Evolutionary conservation across 2,797 vertebrate species (phyloP).

Genomic region (Tympanoctomys barrerae): DNA sequence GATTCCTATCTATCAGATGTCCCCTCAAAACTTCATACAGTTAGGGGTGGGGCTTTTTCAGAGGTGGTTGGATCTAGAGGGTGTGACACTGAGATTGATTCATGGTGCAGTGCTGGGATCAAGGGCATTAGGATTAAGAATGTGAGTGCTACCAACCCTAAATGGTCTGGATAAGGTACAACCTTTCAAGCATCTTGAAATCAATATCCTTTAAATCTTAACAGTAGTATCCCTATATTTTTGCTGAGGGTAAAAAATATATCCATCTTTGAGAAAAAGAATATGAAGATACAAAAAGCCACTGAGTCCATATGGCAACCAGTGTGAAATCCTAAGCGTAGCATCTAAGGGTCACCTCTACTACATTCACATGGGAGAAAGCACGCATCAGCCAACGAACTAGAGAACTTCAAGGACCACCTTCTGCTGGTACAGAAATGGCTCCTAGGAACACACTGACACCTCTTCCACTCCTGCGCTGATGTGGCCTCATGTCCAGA

Average conservation of each 20-base stretch:
- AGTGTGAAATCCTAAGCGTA: not conserved
- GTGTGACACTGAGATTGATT: not conserved
- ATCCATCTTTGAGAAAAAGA: not conserved
- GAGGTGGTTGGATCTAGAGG: not conserved
- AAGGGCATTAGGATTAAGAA: not conserved
- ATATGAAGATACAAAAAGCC: not conserved
- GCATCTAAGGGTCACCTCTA: not conserved
- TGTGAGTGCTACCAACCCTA: not conserved
- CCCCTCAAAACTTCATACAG: not conserved
- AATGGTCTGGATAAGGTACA: not conserved
- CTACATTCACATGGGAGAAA: not conserved
- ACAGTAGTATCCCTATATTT: not conserved
- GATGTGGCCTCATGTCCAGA: not conserved
- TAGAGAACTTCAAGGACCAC: not conserved
- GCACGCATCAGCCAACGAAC: not conserved
- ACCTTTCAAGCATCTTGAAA: conserved; percentile 26
- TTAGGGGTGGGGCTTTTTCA: not conserved
- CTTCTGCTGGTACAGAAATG: not conserved
- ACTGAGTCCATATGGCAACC: not conserved
- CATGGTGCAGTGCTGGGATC: not conserved
- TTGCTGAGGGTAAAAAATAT: conserved; percentile 14
- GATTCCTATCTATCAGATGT: not conserved
- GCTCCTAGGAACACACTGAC: not conserved
- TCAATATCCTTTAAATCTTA: not conserved
- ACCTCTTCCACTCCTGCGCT: not conserved